Evolutionary conservation across 1,140 invertebrate species (phyloP).

Genomic region (Brachionus paranguensis): DNA sequence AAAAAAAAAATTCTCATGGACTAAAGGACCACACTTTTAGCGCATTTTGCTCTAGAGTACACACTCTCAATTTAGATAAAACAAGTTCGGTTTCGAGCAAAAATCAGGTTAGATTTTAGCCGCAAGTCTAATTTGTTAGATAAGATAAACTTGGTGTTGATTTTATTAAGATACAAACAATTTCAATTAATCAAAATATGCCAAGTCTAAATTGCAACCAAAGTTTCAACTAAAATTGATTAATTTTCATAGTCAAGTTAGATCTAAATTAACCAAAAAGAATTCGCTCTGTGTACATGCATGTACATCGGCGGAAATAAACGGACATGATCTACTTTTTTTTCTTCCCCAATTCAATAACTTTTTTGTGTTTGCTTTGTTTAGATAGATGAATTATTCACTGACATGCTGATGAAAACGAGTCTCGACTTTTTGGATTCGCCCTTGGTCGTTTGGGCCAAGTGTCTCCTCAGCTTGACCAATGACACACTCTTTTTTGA

Average conservation of each 20-base stretch:
- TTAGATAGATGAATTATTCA: not conserved
- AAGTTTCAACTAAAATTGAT: not conserved
- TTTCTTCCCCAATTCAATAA: not conserved
- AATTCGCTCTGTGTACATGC: not conserved
- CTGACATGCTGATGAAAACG: not conserved
- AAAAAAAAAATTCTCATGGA: not conserved
- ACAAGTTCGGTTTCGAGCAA: not conserved
- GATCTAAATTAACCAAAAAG: not conserved
- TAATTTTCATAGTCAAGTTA: not conserved
- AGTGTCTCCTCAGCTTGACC: not conserved
- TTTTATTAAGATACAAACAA: not conserved
- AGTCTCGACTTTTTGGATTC: not conserved
- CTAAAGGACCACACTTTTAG: not conserved
- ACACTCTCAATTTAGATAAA: not conserved
- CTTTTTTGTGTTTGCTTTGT: not conserved
- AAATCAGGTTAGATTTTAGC: not conserved
- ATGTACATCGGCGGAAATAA: not conserved
- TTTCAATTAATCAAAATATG: slow-evolving; percentile 2
- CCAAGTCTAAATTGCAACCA: not conserved
- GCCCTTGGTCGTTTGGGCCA: not conserved
- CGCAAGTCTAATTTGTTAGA: not conserved
- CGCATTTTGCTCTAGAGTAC: not conserved
- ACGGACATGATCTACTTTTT: not conserved
- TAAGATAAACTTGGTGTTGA: not conserved
- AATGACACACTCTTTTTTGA: not conserved